A percentile compares a stretch with the other conserved stretches of the same genome.
phyloP scores from a whole-genome alignment of 2,113 vertebrate species.

The Phylloscopus trochiloides region DNA sequence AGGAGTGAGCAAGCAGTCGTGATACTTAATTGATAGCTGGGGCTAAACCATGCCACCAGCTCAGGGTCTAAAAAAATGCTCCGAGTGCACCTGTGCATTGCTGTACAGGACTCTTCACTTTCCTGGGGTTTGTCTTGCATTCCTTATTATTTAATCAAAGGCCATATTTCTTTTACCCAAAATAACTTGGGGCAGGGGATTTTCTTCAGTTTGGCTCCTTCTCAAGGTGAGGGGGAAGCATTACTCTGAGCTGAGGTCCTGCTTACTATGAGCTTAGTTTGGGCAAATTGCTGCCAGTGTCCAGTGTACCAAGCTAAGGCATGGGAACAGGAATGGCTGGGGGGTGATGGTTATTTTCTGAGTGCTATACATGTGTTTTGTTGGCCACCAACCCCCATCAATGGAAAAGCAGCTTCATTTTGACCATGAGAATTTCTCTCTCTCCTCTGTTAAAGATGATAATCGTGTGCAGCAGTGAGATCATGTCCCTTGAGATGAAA shows the following conservation, averaged over 20 bases:
- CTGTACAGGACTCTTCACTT: rapidly evolving
- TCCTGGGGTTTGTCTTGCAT: neutral
- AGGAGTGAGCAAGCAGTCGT: neutral
- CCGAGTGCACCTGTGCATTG: neutral
- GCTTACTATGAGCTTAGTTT: neutral
- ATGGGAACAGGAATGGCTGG: rapidly evolving
- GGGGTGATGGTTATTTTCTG: neutral
- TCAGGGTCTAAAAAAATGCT: neutral
- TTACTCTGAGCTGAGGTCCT: neutral
- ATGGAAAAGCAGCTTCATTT: rapidly evolving
- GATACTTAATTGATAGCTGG: neutral
- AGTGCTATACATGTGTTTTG: rapidly evolving
- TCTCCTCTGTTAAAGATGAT: neutral
- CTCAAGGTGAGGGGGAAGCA: rapidly evolving
- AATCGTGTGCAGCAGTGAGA: neutral
- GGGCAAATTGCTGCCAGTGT: rapidly evolving
- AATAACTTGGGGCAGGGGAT: rapidly evolving
- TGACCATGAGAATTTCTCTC: neutral
- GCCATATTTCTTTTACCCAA: neutral
- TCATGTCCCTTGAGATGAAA: neutral
- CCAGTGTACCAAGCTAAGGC: rapidly evolving
- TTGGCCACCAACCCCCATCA: neutral
- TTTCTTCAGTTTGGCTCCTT: neutral
- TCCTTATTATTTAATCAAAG: neutral
- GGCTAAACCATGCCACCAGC: neutral